Conservation (phyloP, 2,888 invertebrate genomes). For the Microctonus aethiopoides region DNA sequence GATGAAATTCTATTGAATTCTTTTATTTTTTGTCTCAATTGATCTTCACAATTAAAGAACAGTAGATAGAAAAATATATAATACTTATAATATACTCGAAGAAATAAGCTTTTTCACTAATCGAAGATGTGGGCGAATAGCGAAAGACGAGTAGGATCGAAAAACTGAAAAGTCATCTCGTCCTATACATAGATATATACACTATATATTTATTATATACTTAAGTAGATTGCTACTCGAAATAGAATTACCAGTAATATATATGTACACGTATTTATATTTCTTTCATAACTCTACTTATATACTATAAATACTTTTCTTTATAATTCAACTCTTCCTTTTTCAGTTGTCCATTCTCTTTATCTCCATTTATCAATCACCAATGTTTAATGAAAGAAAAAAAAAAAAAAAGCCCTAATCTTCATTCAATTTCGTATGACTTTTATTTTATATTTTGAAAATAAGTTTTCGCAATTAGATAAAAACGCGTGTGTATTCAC, state of each 20-base stretch:
- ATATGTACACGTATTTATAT: no score
- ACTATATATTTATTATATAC: not conserved
- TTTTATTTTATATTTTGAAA: not conserved
- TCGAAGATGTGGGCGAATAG: not conserved
- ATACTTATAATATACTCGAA: not conserved
- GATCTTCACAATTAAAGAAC: no score
- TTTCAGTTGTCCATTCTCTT: no score
- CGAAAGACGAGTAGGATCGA: not conserved
- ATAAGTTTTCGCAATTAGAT: no score
- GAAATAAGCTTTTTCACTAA: not conserved
- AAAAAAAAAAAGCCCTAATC: not conserved
- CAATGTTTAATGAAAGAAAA: not conserved
- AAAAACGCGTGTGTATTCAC: no score
- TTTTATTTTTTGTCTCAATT: no score
- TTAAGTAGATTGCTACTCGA: slow-evolving; percentile 32
- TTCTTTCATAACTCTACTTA: not conserved
- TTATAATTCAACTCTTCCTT: not conserved
- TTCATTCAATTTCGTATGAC: not conserved
- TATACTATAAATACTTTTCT: not conserved
- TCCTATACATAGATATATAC: not conserved
- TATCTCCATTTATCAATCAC: not conserved
- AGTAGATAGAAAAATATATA: no score
- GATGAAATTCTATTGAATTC: no score
- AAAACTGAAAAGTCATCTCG: not conserved
- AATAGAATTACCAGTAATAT: slow-evolving; percentile 30